Conservation (phyloP, 2,888 invertebrate genomes). For the Saturnia japonica region DNA sequence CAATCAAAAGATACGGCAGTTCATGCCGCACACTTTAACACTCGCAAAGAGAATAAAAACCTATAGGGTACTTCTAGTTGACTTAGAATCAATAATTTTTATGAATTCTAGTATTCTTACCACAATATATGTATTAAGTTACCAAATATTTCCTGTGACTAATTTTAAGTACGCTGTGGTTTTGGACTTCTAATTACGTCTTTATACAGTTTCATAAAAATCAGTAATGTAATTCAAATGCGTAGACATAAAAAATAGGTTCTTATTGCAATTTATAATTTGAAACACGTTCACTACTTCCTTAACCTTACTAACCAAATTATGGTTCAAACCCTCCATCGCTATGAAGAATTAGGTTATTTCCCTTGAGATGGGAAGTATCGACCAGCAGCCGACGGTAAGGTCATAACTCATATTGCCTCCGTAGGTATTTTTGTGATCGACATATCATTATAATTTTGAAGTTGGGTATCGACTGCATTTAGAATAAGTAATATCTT, state of each 20-base stretch:
- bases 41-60: no score
- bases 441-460: not conserved
- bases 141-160: not conserved
- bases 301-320: not conserved
- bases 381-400: slow-evolving; percentile 53
- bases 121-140: not conserved
- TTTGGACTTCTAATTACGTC: not conserved
- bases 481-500: not conserved
- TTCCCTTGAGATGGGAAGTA: slow-evolving; percentile 59
- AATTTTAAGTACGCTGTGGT: not conserved
- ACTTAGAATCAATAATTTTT: no score
- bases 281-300: not conserved
- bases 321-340: slow-evolving; percentile 8
- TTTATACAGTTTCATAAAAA: no score
- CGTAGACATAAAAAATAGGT: not conserved
- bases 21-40: no score
- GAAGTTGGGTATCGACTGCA: not conserved
- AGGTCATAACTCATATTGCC: slow-evolving; percentile 34
- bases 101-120: no score
- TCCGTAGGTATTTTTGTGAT: slow-evolving; percentile 11
- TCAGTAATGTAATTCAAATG: no score
- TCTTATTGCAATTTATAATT: not conserved
- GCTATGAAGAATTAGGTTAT: slow-evolving; percentile 52
- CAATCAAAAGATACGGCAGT: no score
- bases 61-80: no score